phyloP scores from a whole-genome alignment of 2,888 invertebrate genomes.

The Hylaea fasciaria region DNA sequence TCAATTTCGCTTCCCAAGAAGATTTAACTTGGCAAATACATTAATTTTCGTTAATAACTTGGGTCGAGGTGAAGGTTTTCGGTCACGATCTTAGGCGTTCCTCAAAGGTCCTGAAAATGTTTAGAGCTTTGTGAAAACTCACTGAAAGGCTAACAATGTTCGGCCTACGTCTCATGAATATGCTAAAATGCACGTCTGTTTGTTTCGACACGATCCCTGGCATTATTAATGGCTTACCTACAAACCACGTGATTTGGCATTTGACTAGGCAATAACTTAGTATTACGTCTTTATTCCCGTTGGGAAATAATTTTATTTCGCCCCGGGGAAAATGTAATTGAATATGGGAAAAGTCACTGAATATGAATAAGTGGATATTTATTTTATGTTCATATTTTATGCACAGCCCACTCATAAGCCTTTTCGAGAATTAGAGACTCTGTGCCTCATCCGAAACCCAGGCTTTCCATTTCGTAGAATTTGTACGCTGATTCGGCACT shows the following conservation, averaged over 20 bases:
- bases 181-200: conserved; percentile 36
- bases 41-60: conserved; percentile 8
- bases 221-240: conserved; percentile 36
- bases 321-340: no score
- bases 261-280: conserved; percentile 7
- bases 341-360: no score
- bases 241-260: conserved; percentile 8
- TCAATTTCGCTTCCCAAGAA: neutral
- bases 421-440: no score
- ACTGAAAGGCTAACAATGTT: conserved; percentile 33
- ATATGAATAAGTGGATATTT: no score
- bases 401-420: no score
- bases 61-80: neutral
- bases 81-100: conserved; percentile 6
- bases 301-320: neutral
- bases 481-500: no score
- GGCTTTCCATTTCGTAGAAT: no score
- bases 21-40: neutral
- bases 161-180: conserved; percentile 42
- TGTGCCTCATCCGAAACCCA: no score
- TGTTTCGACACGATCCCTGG: conserved; percentile 30
- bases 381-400: no score
- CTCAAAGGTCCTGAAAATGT: conserved; percentile 8
- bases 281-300: neutral
- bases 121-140: conserved; percentile 9